A percentile compares a stretch with the other conserved stretches of the same genome.
Evolutionary conservation across 2,797 vertebrate genomes (phyloP).

Genomic region (Spinus olivaceus): DNA sequence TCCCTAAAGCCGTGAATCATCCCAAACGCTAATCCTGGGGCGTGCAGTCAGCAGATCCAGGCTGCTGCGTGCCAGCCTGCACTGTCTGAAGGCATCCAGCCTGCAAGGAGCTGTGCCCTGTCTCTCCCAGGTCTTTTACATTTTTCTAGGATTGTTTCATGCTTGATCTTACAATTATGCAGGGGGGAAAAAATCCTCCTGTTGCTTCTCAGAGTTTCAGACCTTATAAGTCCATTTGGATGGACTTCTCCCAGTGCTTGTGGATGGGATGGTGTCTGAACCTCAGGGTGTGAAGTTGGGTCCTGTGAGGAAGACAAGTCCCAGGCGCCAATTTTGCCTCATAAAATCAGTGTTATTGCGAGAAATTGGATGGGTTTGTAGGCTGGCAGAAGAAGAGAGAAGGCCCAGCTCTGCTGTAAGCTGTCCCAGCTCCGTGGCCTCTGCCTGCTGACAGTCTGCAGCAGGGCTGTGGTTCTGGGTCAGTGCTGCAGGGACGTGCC

Average conservation of each 20-base stretch:
- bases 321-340: background rate
- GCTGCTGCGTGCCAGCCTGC: background rate
- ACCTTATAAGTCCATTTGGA: background rate
- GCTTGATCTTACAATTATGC: background rate
- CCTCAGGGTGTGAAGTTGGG: background rate
- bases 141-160: background rate
- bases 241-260: background rate
- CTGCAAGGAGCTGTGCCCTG: background rate
- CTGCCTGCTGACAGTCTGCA: background rate
- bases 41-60: background rate
- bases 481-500: background rate
- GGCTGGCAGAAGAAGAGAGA: background rate
- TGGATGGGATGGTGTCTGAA: background rate
- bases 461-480: background rate
- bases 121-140: background rate
- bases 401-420: background rate
- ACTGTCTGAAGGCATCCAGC: background rate
- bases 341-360: background rate
- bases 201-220: background rate
- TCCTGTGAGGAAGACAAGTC: background rate
- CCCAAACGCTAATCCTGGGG: background rate
- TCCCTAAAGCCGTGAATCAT: conserved; percentile 51
- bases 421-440: background rate
- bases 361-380: background rate
- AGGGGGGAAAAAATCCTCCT: background rate